These are phyloP conservation scores for Crotalus helleri DNA, from an alignment of 2,113 vertebrate genomes.

Conservation along the genomic window DNA sequence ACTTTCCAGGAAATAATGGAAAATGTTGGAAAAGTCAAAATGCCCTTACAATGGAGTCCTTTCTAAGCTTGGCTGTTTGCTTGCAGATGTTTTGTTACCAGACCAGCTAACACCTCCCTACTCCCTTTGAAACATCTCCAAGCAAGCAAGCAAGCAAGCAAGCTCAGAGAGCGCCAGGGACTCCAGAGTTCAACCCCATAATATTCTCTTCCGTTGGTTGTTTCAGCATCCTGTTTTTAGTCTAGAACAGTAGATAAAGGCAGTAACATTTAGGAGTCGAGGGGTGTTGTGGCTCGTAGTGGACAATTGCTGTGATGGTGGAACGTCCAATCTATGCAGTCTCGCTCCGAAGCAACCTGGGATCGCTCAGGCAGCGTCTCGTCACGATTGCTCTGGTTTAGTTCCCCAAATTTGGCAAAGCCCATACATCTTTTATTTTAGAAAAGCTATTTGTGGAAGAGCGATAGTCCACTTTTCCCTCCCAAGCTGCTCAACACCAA, in stretches of 20 bases:
- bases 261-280: neutral
- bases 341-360: neutral
- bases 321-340: too few relatives aligned
- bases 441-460: neutral
- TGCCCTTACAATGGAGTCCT: neutral
- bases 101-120: too few relatives aligned
- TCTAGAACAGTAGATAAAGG: neutral
- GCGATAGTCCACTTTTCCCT: neutral
- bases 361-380: neutral
- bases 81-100: too few relatives aligned
- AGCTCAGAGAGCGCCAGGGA: neutral
- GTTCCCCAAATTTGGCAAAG: neutral
- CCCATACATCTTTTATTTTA: neutral
- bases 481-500: neutral
- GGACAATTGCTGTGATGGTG: neutral
- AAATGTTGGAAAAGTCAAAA: neutral
- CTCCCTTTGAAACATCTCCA: neutral
- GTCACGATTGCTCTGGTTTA: neutral
- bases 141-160: neutral
- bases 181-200: too few relatives aligned
- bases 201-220: neutral
- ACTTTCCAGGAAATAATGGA: neutral
- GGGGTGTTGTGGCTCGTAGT: neutral
- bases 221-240: neutral
- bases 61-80: neutral